phyloP scores from a whole-genome alignment of 2,888 invertebrate genomes.

The Folsomia manolachei region DNA sequence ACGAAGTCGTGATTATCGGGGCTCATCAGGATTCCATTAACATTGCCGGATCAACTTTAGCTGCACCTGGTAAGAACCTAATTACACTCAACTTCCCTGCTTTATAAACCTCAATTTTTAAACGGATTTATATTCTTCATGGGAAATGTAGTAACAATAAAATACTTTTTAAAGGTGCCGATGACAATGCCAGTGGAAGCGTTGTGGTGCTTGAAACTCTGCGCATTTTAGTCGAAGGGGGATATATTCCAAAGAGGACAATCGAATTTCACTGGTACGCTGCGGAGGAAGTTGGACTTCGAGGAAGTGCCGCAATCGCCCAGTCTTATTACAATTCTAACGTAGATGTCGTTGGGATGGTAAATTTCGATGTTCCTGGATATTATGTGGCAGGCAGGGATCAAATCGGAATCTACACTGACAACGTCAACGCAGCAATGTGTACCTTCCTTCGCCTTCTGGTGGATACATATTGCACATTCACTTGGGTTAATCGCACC shows the following conservation, averaged over 20 bases:
- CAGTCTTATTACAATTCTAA: not conserved
- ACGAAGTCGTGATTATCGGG: conserved; percentile 30
- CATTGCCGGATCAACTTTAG: not conserved
- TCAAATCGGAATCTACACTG: conserved; percentile 28
- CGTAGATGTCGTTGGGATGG: conserved; percentile 29
- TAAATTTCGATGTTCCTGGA: conserved; percentile 33
- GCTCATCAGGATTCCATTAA: conserved; percentile 33
- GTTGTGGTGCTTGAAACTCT: conserved; percentile 30
- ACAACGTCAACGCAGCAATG: conserved; percentile 24
- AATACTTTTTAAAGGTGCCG: conserved; percentile 27
- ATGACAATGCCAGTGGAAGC: conserved; percentile 38
- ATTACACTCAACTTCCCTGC: not conserved
- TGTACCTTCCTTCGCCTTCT: conserved; percentile 26
- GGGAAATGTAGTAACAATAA: not conserved
- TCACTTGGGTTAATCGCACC: not conserved
- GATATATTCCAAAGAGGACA: conserved; percentile 23
- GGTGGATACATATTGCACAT: conserved; percentile 25
- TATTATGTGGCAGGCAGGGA: conserved; percentile 14
- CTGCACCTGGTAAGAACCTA: conserved; percentile 18
- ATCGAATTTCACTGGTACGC: conserved; percentile 36
- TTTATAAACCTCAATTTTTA: not conserved
- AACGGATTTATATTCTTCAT: not conserved
- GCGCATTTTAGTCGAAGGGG: conserved; percentile 23
- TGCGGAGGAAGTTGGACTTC: conserved; percentile 34
- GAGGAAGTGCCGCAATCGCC: conserved; percentile 29